These are phyloP conservation scores for Tauraco hartlaubi DNA, from an alignment of 2,797 vertebrate species.

Conservation along the genomic window DNA sequence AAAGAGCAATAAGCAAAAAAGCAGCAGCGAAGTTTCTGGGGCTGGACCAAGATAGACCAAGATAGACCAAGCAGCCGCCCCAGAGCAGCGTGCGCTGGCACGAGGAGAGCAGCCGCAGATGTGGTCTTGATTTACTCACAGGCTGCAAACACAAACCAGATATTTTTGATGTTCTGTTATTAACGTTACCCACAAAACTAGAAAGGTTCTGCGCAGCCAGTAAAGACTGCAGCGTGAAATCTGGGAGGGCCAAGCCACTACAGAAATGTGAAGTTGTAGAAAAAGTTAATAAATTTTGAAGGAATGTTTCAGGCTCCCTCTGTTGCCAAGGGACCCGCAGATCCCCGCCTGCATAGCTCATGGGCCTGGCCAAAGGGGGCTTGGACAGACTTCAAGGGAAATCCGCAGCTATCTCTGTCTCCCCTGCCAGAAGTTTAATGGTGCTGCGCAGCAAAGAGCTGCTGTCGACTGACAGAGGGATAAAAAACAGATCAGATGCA, in stretches of 20 bases:
- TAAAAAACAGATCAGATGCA: conserved; percentile 43
- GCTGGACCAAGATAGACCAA: background rate
- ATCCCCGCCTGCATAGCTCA: background rate
- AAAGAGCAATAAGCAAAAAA: background rate
- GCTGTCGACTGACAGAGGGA: background rate
- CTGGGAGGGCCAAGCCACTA: background rate
- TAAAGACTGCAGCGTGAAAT: conserved; percentile 39
- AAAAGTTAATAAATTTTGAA: conserved; percentile 48
- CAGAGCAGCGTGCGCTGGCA: background rate
- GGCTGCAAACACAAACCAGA: conserved; percentile 21
- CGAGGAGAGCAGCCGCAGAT: background rate
- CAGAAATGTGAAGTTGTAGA: background rate
- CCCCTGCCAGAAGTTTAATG: conserved; percentile 32
- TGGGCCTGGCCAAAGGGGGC: background rate
- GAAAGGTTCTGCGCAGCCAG: background rate
- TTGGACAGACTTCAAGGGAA: conserved; percentile 73
- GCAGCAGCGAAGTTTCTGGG: background rate
- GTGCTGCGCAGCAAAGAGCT: background rate
- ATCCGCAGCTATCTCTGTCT: conserved; percentile 40
- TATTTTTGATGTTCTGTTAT: conserved; percentile 19
- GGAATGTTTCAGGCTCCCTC: conserved; percentile 22
- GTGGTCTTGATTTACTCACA: background rate
- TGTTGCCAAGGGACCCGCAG: conserved; percentile 13
- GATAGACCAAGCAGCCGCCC: background rate
- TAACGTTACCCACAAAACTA: conserved; percentile 21